Evolutionary conservation across 64 coral and sea anemone species (phyloP).

Genomic region (Anthopleura sola): DNA sequence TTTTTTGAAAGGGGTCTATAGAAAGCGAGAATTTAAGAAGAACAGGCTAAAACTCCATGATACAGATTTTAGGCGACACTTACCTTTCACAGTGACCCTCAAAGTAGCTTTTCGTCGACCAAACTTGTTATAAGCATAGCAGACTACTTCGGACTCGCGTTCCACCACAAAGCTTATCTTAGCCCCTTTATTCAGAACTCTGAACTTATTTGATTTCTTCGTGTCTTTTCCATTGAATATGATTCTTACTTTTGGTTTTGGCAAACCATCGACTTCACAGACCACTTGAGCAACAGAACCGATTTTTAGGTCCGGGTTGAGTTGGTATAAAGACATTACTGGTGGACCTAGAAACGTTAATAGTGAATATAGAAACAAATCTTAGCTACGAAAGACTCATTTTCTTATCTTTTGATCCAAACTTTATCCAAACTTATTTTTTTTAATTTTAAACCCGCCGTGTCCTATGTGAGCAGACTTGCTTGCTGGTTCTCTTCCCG

Average conservation of each 20-base stretch:
- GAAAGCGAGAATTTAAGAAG: too few species aligned
- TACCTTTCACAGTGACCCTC: conserved; percentile 32
- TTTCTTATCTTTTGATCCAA: too few species aligned
- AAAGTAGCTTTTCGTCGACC: conserved; percentile 28
- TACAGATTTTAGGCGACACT: not conserved
- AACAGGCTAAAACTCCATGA: not conserved
- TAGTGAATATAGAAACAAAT: not conserved
- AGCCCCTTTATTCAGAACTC: not conserved
- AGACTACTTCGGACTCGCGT: conserved; percentile 21
- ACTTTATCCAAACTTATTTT: too few species aligned
- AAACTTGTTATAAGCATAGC: conserved; percentile 35
- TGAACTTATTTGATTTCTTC: not conserved
- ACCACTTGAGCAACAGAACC: conserved; percentile 20
- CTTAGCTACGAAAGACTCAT: not conserved
- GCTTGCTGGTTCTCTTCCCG: too few species aligned
- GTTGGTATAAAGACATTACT: not conserved
- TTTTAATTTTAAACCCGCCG: too few species aligned
- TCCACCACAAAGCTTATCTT: conserved; percentile 32
- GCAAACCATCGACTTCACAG: conserved; percentile 35
- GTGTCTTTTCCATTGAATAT: conserved; percentile 24
- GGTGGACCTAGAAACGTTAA: not conserved
- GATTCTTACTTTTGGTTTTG: conserved; percentile 17
- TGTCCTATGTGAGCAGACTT: too few species aligned
- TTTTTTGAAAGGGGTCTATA: too few species aligned
- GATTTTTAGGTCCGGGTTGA: not conserved